Evolutionary conservation across 2,888 invertebrate species (phyloP).

Genomic region (Chloroclysta siterata): DNA sequence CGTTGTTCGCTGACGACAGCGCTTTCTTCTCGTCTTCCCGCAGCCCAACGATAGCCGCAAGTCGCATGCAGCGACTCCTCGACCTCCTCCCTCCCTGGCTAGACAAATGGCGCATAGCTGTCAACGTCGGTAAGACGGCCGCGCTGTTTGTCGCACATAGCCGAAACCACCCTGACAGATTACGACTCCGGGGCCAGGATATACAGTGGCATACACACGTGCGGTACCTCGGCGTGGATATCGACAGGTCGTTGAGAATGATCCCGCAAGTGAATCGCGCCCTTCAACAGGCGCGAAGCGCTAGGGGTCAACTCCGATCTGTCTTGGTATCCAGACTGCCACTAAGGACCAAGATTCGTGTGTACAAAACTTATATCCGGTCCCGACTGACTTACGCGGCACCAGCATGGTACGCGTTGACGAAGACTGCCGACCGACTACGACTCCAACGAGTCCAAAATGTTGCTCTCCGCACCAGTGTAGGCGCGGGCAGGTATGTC

Average conservation of each 20-base stretch:
- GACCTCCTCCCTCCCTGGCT: conserved; percentile 40
- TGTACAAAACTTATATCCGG: not conserved
- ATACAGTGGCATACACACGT: not conserved
- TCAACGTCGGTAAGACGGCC: conserved; percentile 39
- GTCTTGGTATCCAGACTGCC: not conserved
- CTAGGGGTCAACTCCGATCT: not conserved
- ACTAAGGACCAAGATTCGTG: not conserved
- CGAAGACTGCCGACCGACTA: too few relatives aligned
- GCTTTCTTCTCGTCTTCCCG: conserved; percentile 3
- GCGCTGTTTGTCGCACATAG: not conserved
- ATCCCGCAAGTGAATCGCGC: not conserved
- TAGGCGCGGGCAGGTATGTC: not conserved
- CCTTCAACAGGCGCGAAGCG: not conserved
- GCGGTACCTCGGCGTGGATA: not conserved
- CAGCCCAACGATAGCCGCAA: not conserved
- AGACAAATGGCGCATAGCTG: conserved; percentile 30
- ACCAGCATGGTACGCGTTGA: not conserved
- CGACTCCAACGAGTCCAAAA: not conserved
- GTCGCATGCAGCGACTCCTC: conserved; percentile 15
- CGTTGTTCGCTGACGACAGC: conserved; percentile 23
- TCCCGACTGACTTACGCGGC: not conserved
- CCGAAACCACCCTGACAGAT: too few relatives aligned
- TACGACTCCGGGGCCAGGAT: not conserved
- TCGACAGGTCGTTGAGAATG: not conserved
- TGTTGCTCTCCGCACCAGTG: not conserved